A percentile compares a stretch with the other conserved stretches of the same genome.
phyloP scores from a whole-genome alignment of 2,113 vertebrate genomes.

The Bettongia penicillata region DNA sequence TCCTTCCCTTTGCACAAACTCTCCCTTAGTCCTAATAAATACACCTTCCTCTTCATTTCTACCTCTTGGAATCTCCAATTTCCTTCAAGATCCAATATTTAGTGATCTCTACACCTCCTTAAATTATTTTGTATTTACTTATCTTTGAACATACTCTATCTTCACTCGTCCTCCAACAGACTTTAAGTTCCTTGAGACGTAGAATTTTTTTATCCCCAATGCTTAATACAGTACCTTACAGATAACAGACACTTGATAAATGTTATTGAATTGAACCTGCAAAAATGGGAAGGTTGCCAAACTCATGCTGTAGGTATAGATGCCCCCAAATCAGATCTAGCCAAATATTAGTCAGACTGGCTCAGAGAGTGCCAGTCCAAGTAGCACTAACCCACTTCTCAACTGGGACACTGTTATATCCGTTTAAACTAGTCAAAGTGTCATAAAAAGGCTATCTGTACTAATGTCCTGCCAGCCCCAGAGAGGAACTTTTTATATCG shows the following conservation, averaged over 20 bases:
- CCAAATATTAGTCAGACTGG: not conserved
- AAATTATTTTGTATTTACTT: not conserved
- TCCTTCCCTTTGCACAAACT: not conserved
- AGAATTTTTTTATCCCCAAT: not conserved
- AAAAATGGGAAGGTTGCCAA: not conserved
- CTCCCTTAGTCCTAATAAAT: not conserved
- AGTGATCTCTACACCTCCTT: not conserved
- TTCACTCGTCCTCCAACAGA: not conserved
- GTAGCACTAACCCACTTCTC: not conserved
- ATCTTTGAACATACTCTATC: not conserved
- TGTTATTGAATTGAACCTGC: not conserved
- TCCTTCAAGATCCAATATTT: not conserved
- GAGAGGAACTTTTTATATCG: constrained; percentile 63
- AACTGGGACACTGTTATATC: not conserved
- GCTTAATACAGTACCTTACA: not conserved
- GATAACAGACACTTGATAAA: not conserved
- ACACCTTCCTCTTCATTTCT: not conserved
- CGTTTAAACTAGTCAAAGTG: constrained; percentile 3
- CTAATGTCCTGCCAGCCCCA: constrained; percentile 36
- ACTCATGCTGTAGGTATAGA: not conserved
- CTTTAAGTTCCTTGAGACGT: not conserved
- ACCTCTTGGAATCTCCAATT: not conserved
- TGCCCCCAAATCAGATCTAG: not conserved
- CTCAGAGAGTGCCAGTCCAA: not conserved
- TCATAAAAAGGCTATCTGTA: constrained; percentile 59